These are phyloP conservation scores for Tridacna gigas DNA, from an alignment of 2,888 invertebrate genomes.

Conservation along the genomic window DNA sequence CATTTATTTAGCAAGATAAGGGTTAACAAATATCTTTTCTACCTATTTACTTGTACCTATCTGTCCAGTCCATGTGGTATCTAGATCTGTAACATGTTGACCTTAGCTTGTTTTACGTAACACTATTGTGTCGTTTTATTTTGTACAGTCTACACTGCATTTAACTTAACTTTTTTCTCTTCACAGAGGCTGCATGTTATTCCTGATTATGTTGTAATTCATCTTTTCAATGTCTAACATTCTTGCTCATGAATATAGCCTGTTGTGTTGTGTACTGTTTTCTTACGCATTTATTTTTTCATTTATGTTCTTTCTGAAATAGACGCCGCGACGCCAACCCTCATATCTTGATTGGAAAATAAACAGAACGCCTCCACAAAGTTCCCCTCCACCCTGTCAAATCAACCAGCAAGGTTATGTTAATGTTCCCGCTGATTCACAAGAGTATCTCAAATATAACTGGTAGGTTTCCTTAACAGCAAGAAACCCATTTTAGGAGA, in stretches of 20 bases:
- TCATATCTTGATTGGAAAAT: conserved; percentile 59
- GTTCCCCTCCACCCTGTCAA: conserved; percentile 53
- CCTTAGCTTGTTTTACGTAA: too few species aligned
- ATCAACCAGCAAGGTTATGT: conserved; percentile 57
- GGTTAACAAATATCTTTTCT: too few species aligned
- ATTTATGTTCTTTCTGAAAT: conserved; percentile 12
- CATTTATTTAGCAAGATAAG: too few species aligned
- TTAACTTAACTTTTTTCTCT: neutral
- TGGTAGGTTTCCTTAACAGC: conserved; percentile 63
- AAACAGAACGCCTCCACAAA: conserved; percentile 26
- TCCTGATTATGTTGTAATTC: neutral
- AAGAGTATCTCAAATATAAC: conserved; percentile 46
- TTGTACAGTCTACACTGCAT: too few species aligned
- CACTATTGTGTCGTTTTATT: too few species aligned
- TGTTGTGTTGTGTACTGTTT: neutral
- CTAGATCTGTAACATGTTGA: too few species aligned
- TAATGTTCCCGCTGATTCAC: conserved; percentile 57
- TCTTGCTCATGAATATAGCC: neutral
- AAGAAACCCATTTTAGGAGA: neutral
- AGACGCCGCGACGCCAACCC: conserved; percentile 24
- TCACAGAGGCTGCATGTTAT: neutral
- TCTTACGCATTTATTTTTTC: conserved; percentile 5
- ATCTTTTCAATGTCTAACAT: neutral
- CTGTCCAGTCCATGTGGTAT: too few species aligned
- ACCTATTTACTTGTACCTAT: too few species aligned